Percentiles rank a stretch among this genome's conserved stretches.
Evolutionary conservation across 2,113 vertebrate genomes (phyloP).

Genomic region (Caloenas nicobarica): DNA sequence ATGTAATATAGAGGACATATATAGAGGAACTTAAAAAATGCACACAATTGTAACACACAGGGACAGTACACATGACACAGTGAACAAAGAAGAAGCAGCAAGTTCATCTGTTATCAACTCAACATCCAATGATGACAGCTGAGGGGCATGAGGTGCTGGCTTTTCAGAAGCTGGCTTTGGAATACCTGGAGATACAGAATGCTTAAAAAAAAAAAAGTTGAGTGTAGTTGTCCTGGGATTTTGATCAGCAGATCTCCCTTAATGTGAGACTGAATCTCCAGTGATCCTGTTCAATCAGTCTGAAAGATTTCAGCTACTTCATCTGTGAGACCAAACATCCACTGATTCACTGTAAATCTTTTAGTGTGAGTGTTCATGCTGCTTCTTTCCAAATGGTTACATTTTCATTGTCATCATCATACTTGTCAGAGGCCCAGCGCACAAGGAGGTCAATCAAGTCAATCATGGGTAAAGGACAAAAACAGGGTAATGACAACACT

Average conservation of each 20-base stretch:
- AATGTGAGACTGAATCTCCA: background rate
- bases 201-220: background rate
- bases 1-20: background rate
- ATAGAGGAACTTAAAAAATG: background rate
- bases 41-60: background rate
- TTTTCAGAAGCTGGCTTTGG: background rate
- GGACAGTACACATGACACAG: background rate
- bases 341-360: background rate
- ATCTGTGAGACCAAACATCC: background rate
- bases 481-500: conserved; percentile 6
- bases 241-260: background rate
- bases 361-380: background rate
- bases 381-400: background rate
- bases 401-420: background rate
- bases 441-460: background rate
- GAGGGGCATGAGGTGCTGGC: background rate
- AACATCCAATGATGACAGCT: background rate
- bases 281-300: background rate
- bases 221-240: background rate
- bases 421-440: background rate
- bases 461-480: conserved; percentile 37
- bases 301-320: background rate
- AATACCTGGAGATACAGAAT: background rate
- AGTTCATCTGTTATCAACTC: background rate
- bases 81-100: background rate